A percentile compares a stretch with the other conserved stretches of the same genome.
phyloP scores from a whole-genome alignment of 1,140 invertebrate species.

The Halictus rubicundus region DNA sequence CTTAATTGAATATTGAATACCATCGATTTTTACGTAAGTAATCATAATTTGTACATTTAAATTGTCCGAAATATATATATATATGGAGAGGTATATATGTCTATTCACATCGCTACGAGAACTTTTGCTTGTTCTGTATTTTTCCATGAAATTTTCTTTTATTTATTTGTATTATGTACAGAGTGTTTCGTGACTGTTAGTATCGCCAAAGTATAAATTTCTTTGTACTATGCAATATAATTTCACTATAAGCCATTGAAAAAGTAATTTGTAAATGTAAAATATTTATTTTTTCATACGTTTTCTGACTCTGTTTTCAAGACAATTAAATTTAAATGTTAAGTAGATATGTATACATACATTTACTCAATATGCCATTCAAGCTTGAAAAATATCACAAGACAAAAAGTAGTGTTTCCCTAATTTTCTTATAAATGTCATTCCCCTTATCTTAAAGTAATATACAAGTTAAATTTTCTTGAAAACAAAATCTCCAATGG shows the following conservation, averaged over 20 bases:
- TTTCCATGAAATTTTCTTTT: neutral
- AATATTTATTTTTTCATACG: neutral
- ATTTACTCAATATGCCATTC: too few relatives aligned
- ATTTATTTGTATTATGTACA: neutral
- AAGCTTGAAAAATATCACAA: too few relatives aligned
- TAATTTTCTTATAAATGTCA: too few relatives aligned
- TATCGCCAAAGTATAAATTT: neutral
- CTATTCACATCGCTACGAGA: neutral
- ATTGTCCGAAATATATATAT: slow-evolving; percentile 19
- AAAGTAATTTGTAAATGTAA: neutral
- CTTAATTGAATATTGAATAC: slow-evolving; percentile 34
- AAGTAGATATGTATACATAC: too few relatives aligned
- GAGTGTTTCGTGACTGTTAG: neutral
- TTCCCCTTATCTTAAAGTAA: neutral
- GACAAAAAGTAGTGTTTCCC: too few relatives aligned
- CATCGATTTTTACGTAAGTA: slow-evolving; percentile 53
- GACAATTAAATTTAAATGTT: too few relatives aligned
- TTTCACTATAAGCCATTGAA: neutral
- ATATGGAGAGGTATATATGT: slow-evolving; percentile 30
- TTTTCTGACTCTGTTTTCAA: neutral
- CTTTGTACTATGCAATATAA: neutral
- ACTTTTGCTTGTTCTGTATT: neutral
- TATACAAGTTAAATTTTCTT: neutral
- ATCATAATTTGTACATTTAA: slow-evolving; percentile 55
- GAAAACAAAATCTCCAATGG: neutral